These are phyloP conservation scores for Drosophila fuyamai DNA, from an alignment of 1,140 invertebrate species.

Conservation along the genomic window DNA sequence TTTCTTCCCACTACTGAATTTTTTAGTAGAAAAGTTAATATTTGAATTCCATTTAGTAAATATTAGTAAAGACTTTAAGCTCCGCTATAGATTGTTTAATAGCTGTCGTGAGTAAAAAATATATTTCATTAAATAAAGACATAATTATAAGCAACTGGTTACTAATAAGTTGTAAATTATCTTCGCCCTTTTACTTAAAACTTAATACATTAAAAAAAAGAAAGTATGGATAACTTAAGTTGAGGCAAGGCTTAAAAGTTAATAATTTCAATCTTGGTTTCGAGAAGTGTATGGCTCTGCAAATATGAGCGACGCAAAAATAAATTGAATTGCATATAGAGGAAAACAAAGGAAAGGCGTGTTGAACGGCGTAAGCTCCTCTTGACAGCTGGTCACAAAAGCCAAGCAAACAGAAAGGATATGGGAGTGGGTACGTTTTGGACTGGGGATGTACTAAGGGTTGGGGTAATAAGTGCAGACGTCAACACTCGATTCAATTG, in stretches of 20 bases:
- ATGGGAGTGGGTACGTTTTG: not conserved
- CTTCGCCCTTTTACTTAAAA: no score
- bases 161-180: no score
- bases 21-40: not conserved
- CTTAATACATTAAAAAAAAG: no score
- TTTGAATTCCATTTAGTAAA: no score
- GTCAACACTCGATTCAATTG: conserved; percentile 47
- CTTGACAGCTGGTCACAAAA: conserved; percentile 76
- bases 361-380: conserved; percentile 36
- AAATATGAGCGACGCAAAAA: conserved; percentile 58
- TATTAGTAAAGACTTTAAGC: no score
- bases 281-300: conserved; percentile 25
- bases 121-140: no score
- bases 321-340: conserved; percentile 77
- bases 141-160: no score
- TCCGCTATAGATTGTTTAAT: no score
- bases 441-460: not conserved
- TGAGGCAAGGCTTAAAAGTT: not conserved
- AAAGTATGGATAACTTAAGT: no score
- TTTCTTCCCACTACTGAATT: not conserved
- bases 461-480: conserved; percentile 59
- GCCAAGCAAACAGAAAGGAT: conserved; percentile 28
- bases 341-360: conserved; percentile 12
- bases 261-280: not conserved
- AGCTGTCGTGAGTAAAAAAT: no score